Base-by-base conservation (phyloP, 2,888 invertebrate species). In the Noctua pronuba region DNA sequence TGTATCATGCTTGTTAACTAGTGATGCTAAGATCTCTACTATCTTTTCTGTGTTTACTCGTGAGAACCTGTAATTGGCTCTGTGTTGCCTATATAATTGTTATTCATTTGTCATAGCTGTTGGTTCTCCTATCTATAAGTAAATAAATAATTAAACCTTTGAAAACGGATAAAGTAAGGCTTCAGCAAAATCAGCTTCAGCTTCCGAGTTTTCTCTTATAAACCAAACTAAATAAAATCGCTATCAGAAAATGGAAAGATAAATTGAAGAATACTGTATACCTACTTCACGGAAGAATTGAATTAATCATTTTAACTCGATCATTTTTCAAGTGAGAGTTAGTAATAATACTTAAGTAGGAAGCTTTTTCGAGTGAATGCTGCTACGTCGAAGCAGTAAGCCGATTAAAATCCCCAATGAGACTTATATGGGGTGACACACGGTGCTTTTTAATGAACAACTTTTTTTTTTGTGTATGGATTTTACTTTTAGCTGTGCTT, bases 381-480 rank as follows among this genome's bases (percentile, higher is more conserved):
- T 89, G 86, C 91, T 91, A 91, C 91, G 91, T 88, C 86, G 90
- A 91, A 92, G 91, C 93, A 88, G 92, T 95, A 96, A 96, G 95
- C 94, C 94, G 96, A 96, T 96, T 96, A 95, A 94, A 93, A 93
- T 92, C 91, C 93, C 93, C 91, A 90, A 92, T 93, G 93, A 93
- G 93, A 92, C 93, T 92, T 93, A 91, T 88, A 88, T 84, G 85
- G 62, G 71, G 65, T 71, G 79, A 91, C 88, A 88, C 72, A 92
- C 85, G 77, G 80, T 13, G 18, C 11, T 8, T 72, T 74, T 66
- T 68, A 69, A 44, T 41, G 31, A 21, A 68, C 16, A 85, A 58
- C 79, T 3, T 38, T 65, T 65, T 65, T 28, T 72, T 28, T 64
- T 31, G 0, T 21, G 16, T 3, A 44, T 3, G 10, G 68, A 44